phyloP scores from a whole-genome alignment of 2,113 vertebrate species.

The Scytalopus superciliaris region DNA sequence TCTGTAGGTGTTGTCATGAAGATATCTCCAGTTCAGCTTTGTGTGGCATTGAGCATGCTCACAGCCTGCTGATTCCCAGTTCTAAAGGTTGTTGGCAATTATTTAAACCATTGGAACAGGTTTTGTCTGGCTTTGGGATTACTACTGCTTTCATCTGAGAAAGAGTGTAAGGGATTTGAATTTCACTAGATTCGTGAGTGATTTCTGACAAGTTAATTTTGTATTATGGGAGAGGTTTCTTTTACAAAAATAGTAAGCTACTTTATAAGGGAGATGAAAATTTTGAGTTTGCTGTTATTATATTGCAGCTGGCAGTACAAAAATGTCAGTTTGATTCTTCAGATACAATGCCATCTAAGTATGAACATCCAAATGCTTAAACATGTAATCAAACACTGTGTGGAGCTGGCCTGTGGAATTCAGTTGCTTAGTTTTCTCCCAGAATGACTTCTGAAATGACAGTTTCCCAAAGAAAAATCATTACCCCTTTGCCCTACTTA shows the following conservation, averaged over 20 bases:
- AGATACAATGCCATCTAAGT: background rate
- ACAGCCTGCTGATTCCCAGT: background rate
- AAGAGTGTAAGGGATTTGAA: background rate
- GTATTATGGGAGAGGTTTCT: background rate
- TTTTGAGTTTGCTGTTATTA: background rate
- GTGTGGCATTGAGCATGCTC: conserved; percentile 31
- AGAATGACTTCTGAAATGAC: background rate
- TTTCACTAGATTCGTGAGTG: background rate
- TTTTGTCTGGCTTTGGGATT: background rate
- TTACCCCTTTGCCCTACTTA: background rate
- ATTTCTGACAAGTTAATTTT: background rate
- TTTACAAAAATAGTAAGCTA: background rate
- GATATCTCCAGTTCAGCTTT: background rate
- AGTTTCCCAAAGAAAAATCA: background rate
- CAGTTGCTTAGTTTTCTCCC: background rate
- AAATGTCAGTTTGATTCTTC: background rate
- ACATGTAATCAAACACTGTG: rapidly evolving
- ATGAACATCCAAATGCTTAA: background rate
- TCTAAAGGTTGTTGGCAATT: background rate
- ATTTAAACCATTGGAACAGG: background rate
- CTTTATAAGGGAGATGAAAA: background rate
- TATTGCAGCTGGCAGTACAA: background rate
- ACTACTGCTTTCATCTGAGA: background rate
- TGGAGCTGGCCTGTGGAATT: background rate
- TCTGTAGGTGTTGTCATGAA: conserved; percentile 15